Conservation (phyloP, 2,888 invertebrate genomes). For the Philhelius pedissequus region DNA sequence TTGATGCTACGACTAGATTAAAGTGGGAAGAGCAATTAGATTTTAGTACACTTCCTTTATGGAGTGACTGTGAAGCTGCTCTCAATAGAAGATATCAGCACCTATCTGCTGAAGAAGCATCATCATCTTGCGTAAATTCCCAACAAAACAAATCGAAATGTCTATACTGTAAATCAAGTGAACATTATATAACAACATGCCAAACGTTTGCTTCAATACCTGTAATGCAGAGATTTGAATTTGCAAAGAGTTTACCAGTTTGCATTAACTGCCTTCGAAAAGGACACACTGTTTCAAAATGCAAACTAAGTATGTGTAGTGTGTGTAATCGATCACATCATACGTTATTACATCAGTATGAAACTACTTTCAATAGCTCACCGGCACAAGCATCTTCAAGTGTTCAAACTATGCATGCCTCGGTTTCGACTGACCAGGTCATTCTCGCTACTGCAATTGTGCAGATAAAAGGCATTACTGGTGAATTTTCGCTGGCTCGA, state of each 20-base stretch:
- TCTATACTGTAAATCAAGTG: background rate
- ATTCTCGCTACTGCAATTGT: constrained; percentile 5
- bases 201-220: background rate
- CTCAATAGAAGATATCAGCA: background rate
- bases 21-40: too few species aligned
- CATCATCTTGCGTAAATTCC: background rate
- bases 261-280: background rate
- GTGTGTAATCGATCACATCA: too few species aligned
- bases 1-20: too few species aligned
- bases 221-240: background rate
- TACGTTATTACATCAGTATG: too few species aligned
- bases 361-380: too few species aligned
- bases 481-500: too few species aligned
- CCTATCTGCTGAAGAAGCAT: background rate
- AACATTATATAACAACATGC: constrained; percentile 2
- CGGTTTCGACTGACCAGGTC: background rate
- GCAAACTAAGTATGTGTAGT: too few species aligned
- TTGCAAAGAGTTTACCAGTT: background rate
- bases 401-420: background rate
- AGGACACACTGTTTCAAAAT: too few species aligned
- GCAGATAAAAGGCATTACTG: background rate
- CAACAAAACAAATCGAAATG: background rate
- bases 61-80: background rate
- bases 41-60: background rate
- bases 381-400: too few species aligned